phyloP scores from a whole-genome alignment of 2,797 vertebrate species.

The Mycteria americana region DNA sequence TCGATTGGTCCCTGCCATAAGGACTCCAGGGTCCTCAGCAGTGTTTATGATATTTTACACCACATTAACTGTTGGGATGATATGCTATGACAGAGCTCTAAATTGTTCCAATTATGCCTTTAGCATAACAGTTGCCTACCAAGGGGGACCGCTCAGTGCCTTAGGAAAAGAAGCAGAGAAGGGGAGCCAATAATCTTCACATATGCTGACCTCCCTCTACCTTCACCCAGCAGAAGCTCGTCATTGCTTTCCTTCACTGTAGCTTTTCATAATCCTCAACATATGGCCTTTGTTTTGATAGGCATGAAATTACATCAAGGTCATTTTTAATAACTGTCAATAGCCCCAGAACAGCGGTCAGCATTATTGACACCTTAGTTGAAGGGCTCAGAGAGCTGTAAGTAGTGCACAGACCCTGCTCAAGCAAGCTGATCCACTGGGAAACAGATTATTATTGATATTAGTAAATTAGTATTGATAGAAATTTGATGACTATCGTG shows the following conservation, averaged over 20 bases:
- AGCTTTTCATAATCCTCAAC: conserved; percentile 83
- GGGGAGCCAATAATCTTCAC: conserved; percentile 43
- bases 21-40: conserved; percentile 26
- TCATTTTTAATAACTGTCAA: conserved; percentile 97
- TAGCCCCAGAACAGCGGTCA: conserved; percentile 85
- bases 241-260: conserved; percentile 68
- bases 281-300: conserved; percentile 86
- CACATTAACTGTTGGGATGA: conserved; percentile 57
- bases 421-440: conserved; percentile 81
- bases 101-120: conserved; percentile 64
- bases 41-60: conserved; percentile 57
- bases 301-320: conserved; percentile 95
- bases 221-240: background rate
- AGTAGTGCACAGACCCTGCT: conserved; percentile 64
- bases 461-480: conserved; percentile 99
- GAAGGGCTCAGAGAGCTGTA: conserved; percentile 75
- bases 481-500: conserved; percentile 87
- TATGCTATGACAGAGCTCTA: conserved; percentile 62
- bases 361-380: conserved; percentile 86
- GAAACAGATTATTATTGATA: conserved; percentile 94
- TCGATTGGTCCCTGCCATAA: background rate
- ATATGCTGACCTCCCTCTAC: conserved; percentile 58
- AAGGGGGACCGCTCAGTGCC: conserved; percentile 9
- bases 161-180: conserved; percentile 33
- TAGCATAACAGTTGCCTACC: conserved; percentile 57